Percentiles rank a stretch among this genome's conserved stretches.
Conservation (phyloP, 1,140 invertebrate species). For the Nomia melanderi region DNA sequence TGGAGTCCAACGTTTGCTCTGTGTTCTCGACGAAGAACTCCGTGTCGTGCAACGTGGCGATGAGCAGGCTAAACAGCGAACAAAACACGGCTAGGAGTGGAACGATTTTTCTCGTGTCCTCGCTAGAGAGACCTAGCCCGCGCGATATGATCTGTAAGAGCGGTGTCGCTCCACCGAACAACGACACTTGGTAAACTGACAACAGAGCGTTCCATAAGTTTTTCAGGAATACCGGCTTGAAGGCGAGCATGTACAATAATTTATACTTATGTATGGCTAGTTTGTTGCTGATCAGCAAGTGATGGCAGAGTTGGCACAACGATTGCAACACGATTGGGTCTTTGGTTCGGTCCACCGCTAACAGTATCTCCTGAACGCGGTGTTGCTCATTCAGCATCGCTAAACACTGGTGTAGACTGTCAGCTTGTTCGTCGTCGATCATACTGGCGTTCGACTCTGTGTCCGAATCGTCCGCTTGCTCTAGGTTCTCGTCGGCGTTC, state of each 20-base stretch:
- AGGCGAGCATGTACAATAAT: conserved; percentile 92
- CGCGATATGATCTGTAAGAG: conserved; percentile 87
- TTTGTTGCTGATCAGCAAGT: conserved; percentile 88
- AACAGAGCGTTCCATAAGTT: conserved; percentile 87
- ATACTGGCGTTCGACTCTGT: conserved; percentile 73
- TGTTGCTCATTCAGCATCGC: conserved; percentile 85
- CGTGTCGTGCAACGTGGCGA: conserved; percentile 93
- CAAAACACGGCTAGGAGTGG: conserved; percentile 92
- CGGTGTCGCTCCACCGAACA: conserved; percentile 85
- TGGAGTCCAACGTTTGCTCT: conserved; percentile 50
- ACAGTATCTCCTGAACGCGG: conserved; percentile 84
- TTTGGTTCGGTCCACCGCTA: conserved; percentile 83
- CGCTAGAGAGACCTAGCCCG: conserved; percentile 84
- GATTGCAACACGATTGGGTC: conserved; percentile 83
- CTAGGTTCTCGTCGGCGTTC: conserved; percentile 11
- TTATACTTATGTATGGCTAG: conserved; percentile 90
- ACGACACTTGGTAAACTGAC: conserved; percentile 81
- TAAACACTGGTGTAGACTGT: conserved; percentile 81
- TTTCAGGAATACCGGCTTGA: conserved; percentile 91
- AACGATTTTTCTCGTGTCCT: conserved; percentile 88
- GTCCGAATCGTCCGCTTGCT: conserved; percentile 69
- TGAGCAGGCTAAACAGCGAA: conserved; percentile 90
- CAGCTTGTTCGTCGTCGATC: conserved; percentile 74
- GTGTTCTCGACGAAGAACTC: conserved; percentile 86
- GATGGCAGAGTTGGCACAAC: conserved; percentile 89